Base-by-base conservation (phyloP, 2,888 invertebrate genomes). In the Dolomedes plantarius region DNA sequence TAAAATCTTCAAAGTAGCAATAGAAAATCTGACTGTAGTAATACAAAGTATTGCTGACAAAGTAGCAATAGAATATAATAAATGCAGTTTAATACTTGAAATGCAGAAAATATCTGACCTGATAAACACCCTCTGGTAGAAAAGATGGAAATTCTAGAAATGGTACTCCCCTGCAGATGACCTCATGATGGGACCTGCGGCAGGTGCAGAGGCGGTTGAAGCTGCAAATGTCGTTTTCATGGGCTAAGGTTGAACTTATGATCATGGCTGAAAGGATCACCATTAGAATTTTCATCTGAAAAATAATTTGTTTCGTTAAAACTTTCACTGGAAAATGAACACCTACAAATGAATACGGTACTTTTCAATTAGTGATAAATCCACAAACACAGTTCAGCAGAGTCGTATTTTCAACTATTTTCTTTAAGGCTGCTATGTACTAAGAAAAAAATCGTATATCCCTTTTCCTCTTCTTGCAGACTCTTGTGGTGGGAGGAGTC, bases 171-270 rank as follows among this genome's bases (percentile, higher is more conserved):
- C 86, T 19, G 78, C 89, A 89, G 1, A 77, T 87, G 36, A 89
- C 76, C 46, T 89, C 89, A 27, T 80, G 72, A 11, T 76, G 78
- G 6, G 81, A 82, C 3, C 72, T 74, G 16, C 72, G 50, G 28
- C 89, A 89, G 0, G 88, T 77, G 76, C 89, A 89, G 7, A 87
- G 72, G 41, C 75, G 79, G 67, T 88, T 88, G 76, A 89, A 89
- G 50, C 71, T 39, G 81, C 89, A 89, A 3, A 73, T 29, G 29
- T 81, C 89, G 23, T 36, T 73, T 27, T 32, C 41, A n/a, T n/a
- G 29, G 1, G 68, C 50, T 36, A 27, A 32, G 3, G 56, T 28
- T 19, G 67, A 65, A 46, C 67, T 36, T 2, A 74, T 1, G 56
- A 81, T 41, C 56, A 75, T 69, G 16, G 68, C 29, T n/a, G 74